A percentile compares a stretch with the other conserved stretches of the same genome.
Conservation (phyloP, 2,797 vertebrate species). For the Aeoliscus strigatus region DNA sequence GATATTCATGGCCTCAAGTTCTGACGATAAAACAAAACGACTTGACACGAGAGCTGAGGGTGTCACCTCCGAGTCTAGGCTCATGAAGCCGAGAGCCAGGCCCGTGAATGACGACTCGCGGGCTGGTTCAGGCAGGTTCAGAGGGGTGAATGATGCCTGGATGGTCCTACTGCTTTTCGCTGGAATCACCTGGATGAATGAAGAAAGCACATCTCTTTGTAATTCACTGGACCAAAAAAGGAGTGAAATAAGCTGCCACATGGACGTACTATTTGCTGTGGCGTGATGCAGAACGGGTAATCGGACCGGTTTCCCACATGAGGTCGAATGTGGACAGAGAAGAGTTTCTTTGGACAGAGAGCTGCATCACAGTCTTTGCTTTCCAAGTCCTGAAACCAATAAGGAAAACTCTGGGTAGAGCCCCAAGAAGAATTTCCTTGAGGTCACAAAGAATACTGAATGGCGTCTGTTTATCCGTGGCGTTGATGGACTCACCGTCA, state of each 20-base stretch:
- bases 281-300: conserved; percentile 81
- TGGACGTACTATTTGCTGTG: conserved; percentile 81
- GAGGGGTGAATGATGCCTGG: conserved; percentile 82
- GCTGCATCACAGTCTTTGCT: conserved; percentile 23
- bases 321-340: conserved; percentile 76
- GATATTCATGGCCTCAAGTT: conserved; percentile 4
- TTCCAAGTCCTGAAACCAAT: conserved; percentile 32
- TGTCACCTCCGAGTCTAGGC: conserved; percentile 80
- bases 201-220: not conserved
- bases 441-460: not conserved
- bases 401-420: not conserved
- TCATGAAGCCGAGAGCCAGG: conserved; percentile 84
- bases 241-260: not conserved
- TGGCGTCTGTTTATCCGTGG: conserved; percentile 1
- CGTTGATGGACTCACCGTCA: conserved; percentile 59
- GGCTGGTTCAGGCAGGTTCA: conserved; percentile 56
- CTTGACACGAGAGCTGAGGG: too few relatives aligned
- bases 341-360: conserved; percentile 53
- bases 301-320: conserved; percentile 79
- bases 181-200: conserved; percentile 80
- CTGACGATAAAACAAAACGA: not conserved
- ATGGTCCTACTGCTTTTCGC: conserved; percentile 76
- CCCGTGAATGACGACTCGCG: conserved; percentile 69
- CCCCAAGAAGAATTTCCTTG: conserved; percentile 12
- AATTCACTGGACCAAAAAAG: not conserved